Evolutionary conservation across 2,888 invertebrate genomes (phyloP).

Genomic region (Mythimna loreyi): DNA sequence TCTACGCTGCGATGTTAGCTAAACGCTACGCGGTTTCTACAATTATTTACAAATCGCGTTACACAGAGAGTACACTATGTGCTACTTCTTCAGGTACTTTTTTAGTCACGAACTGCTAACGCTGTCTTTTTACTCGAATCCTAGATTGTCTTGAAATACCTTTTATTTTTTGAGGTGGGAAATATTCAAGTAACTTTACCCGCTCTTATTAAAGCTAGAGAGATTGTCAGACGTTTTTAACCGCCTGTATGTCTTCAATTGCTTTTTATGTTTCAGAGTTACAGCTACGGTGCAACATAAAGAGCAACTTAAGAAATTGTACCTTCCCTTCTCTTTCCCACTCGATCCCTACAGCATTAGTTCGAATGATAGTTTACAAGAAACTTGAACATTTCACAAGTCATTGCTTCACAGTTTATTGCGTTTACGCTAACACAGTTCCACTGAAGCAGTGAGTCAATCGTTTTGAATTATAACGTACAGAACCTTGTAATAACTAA

Average conservation of each 20-base stretch:
- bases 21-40: not conserved
- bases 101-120: not conserved
- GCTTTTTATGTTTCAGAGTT: no score
- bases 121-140: not conserved
- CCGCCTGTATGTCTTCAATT: no score
- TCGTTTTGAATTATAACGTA: slow-evolving; percentile 25
- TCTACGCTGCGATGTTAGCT: no score
- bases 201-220: no score
- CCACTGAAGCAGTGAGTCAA: slow-evolving; percentile 26
- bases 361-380: not conserved
- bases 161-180: no score
- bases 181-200: no score
- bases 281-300: no score
- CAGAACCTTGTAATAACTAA: slow-evolving; percentile 33
- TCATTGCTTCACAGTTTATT: slow-evolving; percentile 17
- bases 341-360: not conserved
- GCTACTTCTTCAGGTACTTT: no score
- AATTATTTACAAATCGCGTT: not conserved
- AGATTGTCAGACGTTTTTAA: no score
- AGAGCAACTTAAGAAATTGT: not conserved
- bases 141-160: not conserved
- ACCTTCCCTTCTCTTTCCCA: not conserved
- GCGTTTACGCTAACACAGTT: slow-evolving; percentile 13
- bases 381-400: slow-evolving; percentile 5
- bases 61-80: no score